Base-by-base conservation (phyloP, 2,113 vertebrate genomes). In the Tachysurus fulvidraco region DNA sequence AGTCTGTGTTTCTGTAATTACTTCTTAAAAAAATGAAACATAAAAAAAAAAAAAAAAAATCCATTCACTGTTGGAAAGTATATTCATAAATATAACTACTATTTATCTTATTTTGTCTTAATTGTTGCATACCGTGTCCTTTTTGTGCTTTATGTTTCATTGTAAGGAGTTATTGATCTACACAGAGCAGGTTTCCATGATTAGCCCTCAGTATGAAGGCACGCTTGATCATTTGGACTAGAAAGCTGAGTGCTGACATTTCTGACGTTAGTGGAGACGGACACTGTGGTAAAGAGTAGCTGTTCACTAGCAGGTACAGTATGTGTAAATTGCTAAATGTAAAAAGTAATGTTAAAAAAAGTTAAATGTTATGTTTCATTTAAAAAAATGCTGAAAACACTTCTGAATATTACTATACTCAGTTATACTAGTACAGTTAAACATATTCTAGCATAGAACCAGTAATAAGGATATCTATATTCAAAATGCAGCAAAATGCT, bases 281-380 rank as follows among this genome's bases (percentile, higher is more conserved):
- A 92, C 69, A 84, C 64, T 30, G 52, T 71, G 83, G 87, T 80
- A 87, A 78, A 87, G 86, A 81, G 19, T 9, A 28, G 50, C 55
- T 28, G 67, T 85, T 83, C 82, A 86, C 85, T 36, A 83, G 88
- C 91, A 94, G 93, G 93, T 94, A n/a, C n/a, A n/a, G n/a, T n/a
- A 86, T 44, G 71, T 57, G n/a, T 77, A 64, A n/a, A n/a, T 55
- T 65, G 0, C 23, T 50, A 50, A 36, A 36, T 36, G 36, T 36
- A 36, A 36, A 36, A 36, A 36, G 36, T 36, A 36, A 36, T 36
- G 36, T 36, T 1, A 36, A 36, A 36, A 36, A 36, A 36, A 36
- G 1, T 1, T 36, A 36, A 36, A 36, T 50, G 46, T 50, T 50
- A 50, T 50, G 46, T 50, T 50, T 50, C 2, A 50, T 50, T 50